A percentile compares a stretch with the other conserved stretches of the same genome.
Conservation (phyloP, 2,113 vertebrate species). For the Reinhardtius hippoglossoides region DNA sequence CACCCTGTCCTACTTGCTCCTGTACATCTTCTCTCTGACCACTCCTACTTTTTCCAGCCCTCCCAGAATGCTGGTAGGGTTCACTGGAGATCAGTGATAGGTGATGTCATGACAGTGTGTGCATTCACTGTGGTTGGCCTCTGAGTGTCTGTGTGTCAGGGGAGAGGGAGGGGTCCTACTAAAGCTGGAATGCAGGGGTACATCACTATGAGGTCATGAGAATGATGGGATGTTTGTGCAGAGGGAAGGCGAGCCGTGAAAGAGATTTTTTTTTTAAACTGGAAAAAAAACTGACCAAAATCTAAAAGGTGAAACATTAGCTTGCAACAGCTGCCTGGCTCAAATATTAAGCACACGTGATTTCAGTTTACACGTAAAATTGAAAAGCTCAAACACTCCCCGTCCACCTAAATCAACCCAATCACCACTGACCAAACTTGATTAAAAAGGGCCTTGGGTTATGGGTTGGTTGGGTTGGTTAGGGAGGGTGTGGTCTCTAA, state of each 20-base stretch:
- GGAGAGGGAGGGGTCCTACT: constrained; percentile 47
- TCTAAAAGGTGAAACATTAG: constrained; percentile 19
- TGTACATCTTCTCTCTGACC: background rate
- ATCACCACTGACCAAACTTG: background rate
- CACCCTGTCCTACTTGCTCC: constrained; percentile 24
- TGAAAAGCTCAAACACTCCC: constrained; percentile 1
- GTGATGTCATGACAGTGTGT: constrained; percentile 55
- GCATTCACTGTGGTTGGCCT: constrained; percentile 17
- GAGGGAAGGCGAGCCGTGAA: constrained; percentile 51
- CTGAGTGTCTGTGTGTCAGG: background rate
- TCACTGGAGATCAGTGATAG: constrained; percentile 25
- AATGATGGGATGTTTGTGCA: constrained; percentile 73
- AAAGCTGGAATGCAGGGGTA: constrained; percentile 63
- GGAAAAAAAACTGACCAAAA: constrained; percentile 20
- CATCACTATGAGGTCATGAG: constrained; percentile 75
- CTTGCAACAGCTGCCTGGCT: constrained; percentile 36
- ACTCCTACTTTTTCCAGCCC: constrained; percentile 21
- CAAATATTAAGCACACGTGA: background rate
- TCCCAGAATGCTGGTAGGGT: constrained; percentile 22
- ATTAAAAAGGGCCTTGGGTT: background rate
- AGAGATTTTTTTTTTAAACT: background rate
- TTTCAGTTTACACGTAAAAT: constrained; percentile 8
- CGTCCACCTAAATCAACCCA: background rate
- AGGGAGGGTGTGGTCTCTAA: constrained; percentile 65
- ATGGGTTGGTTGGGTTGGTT: constrained; percentile 18